Evolutionary conservation across 2,888 invertebrate genomes (phyloP).

Genomic region (Uloborus plumipes): DNA sequence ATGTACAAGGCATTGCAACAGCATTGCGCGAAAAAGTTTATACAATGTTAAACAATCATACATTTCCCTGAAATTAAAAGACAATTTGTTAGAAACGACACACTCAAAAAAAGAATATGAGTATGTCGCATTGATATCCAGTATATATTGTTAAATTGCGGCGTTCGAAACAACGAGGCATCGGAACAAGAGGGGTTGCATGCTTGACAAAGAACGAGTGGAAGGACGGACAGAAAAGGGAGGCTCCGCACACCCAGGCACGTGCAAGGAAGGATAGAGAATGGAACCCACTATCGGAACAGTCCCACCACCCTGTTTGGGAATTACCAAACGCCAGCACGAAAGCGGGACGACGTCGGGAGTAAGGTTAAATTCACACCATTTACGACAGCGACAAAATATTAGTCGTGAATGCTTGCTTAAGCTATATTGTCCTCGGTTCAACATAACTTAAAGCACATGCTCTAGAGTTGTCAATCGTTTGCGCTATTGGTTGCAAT

Average conservation of each 20-base stretch:
- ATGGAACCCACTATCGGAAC: slow-evolving; percentile 1
- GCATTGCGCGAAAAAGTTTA: no score
- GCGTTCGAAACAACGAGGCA: slow-evolving; percentile 56
- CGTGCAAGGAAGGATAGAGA: slow-evolving; percentile 49
- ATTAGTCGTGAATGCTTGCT: no score
- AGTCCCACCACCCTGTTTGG: neutral
- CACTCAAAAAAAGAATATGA: no score
- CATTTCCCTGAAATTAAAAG: no score
- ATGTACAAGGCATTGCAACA: no score
- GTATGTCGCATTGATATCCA: no score
- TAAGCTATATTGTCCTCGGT: no score
- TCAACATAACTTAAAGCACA: no score
- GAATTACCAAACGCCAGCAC: slow-evolving; percentile 31
- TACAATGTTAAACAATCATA: no score
- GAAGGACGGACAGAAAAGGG: slow-evolving; percentile 18
- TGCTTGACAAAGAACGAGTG: slow-evolving; percentile 28
- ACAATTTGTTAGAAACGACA: no score
- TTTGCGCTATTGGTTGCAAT: no score
- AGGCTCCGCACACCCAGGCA: slow-evolving; percentile 58
- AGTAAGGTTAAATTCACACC: neutral
- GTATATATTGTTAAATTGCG: neutral
- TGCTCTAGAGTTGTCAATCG: no score
- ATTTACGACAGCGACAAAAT: neutral
- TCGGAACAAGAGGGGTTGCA: slow-evolving; percentile 39
- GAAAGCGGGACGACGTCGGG: slow-evolving; percentile 45